Base-by-base conservation (phyloP, 1,140 invertebrate genomes). In the Sycophila sp. region DNA sequence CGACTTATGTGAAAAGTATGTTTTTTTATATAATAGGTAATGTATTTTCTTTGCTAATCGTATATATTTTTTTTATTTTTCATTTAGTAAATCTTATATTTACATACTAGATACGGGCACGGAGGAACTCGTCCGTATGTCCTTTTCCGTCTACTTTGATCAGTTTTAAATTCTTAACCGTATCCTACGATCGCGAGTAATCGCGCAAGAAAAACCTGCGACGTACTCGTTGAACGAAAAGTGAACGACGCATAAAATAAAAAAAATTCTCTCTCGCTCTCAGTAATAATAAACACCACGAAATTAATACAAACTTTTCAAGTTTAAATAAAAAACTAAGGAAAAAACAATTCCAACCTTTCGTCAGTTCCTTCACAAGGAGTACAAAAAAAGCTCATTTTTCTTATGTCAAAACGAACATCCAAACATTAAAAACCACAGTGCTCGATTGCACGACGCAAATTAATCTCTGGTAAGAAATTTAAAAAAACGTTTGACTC, bases 61-160 rank as follows among this genome's bases (percentile, higher is more conserved):
- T 73, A 72, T 72, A 69, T 68, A 72, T 74, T 70, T 62, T 34
- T 77, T 70, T 65, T 78, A 76, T 75, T 77, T 75, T 69, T 76
- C 80, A 75, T 78, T 78, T 73, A 78, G 71, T 79, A 76, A 82
- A 77, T 77, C 76, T 76, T 79, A 83, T 60, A 62, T 83, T 32
- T 81, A 82, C 79, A 82, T 63, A 69, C 76, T 83, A 80, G 63
- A 75, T 78, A 77, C 66, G 78, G 81, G 71, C 73, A 81, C 78
- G 77, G 77, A 83, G 79, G 78, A 82, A 82, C 78, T 80, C 76
- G 73, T 82, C 77, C 79, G 76, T 80, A 78, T 75, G 58, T 79
- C 74, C 74, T 78, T 78, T 75, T 75, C 69, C 73, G 70, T 79
- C 73, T 75, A 77, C 55, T 72, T 77, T 73, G 55, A 60, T 76